phyloP scores from a whole-genome alignment of 2,797 vertebrate genomes.

The Choloepus didactylus region DNA sequence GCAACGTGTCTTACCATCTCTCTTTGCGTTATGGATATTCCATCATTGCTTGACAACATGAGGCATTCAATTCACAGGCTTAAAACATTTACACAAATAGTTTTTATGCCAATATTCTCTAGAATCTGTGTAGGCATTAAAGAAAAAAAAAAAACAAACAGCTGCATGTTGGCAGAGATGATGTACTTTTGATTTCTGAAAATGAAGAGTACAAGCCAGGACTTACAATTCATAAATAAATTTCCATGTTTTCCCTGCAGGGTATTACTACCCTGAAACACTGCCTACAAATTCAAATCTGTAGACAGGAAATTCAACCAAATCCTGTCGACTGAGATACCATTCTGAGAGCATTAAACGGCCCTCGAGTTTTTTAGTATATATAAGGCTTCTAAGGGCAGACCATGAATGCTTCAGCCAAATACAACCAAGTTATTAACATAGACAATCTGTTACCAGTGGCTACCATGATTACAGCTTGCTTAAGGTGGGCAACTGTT shows the following conservation, averaged over 20 bases:
- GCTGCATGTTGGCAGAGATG: constrained; percentile 71
- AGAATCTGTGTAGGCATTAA: constrained; percentile 19
- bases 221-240: constrained; percentile 81
- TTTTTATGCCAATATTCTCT: constrained; percentile 61
- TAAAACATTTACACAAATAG: constrained; percentile 54
- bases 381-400: neutral
- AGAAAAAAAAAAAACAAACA: neutral
- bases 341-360: constrained; percentile 14
- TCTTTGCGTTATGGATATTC: neutral
- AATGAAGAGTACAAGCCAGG: constrained; percentile 71
- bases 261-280: constrained; percentile 73
- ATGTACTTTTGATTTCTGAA: constrained; percentile 77
- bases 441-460: neutral
- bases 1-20: neutral
- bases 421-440: constrained; percentile 42
- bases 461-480: neutral
- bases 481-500: neutral
- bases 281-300: constrained; percentile 70
- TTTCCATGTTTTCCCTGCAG: constrained; percentile 75
- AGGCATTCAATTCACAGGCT: constrained; percentile 40
- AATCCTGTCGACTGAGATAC: constrained; percentile 39
- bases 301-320: constrained; percentile 68
- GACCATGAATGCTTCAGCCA: neutral
- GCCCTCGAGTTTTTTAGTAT: neutral
- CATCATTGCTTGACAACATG: constrained; percentile 24